A percentile compares a stretch with the other conserved stretches of the same genome.
phyloP scores from a whole-genome alignment of 2,113 vertebrate genomes.

The Strix aluco region DNA sequence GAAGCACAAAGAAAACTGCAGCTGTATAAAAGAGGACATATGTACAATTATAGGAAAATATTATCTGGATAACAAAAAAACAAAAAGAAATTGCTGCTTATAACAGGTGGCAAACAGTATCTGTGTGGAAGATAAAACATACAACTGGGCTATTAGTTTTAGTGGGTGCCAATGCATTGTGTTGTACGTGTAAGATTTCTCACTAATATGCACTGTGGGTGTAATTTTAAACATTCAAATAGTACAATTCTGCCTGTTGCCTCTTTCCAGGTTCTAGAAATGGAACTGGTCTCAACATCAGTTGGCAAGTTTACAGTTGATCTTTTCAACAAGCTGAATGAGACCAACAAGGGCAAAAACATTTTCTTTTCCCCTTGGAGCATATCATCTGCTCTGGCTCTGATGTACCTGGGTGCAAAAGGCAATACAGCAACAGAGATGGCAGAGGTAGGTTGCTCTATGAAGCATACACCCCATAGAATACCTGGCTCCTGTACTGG shows the following conservation, averaged over 20 bases:
- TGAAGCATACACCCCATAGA: no score
- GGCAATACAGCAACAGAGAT: conserved; percentile 85
- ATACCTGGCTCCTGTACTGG: not conserved
- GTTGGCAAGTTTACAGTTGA: conserved; percentile 82
- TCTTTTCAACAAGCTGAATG: conserved; percentile 79
- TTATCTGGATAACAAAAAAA: not conserved
- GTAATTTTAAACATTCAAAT: not conserved
- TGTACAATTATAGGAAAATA: not conserved
- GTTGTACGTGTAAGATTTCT: not conserved
- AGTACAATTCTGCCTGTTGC: not conserved
- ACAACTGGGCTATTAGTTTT: not conserved
- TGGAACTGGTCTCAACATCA: conserved; percentile 78
- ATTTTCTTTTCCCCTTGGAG: conserved; percentile 88
- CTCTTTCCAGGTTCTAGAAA: conserved; percentile 62
- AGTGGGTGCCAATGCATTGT: not conserved
- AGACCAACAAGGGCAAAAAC: conserved; percentile 62
- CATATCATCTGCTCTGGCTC: conserved; percentile 84
- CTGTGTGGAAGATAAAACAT: not conserved
- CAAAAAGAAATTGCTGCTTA: not conserved
- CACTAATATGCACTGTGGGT: not conserved
- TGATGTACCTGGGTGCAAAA: conserved; percentile 84
- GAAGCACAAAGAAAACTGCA: not conserved
- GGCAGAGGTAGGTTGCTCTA: conserved; percentile 74
- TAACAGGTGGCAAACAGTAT: not conserved
- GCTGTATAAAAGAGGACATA: not conserved